phyloP scores from a whole-genome alignment of 2,113 vertebrate species.

The Macquaria ambigua region DNA sequence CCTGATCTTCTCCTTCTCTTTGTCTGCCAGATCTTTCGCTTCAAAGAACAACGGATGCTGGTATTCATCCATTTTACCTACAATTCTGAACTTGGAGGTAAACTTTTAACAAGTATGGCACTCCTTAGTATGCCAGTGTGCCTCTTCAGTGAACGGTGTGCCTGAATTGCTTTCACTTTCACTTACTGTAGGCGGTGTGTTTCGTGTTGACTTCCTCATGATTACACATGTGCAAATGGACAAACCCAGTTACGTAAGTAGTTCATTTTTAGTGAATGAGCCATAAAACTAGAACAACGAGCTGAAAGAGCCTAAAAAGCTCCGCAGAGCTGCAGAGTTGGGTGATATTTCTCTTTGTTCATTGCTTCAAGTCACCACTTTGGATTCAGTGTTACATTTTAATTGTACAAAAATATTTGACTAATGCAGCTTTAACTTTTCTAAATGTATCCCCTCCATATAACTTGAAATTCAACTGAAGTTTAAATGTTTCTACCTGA shows the following conservation, averaged over 20 bases:
- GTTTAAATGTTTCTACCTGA: too few relatives aligned
- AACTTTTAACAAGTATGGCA: background rate
- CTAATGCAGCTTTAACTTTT: too few relatives aligned
- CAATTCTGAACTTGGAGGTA: background rate
- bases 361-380: too few relatives aligned
- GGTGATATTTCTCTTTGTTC: too few relatives aligned
- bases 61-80: conserved; percentile 57
- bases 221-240: background rate
- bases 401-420: too few relatives aligned
- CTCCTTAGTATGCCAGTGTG: rapidly evolving
- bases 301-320: too few relatives aligned
- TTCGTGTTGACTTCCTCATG: rapidly evolving
- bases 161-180: background rate
- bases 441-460: too few relatives aligned
- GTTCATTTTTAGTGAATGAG: background rate
- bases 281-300: too few relatives aligned
- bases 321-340: too few relatives aligned
- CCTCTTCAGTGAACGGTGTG: rapidly evolving
- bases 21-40: conserved; percentile 43
- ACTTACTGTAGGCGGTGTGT: background rate
- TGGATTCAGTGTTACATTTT: too few relatives aligned
- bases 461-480: too few relatives aligned
- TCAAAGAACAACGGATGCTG: conserved; percentile 68
- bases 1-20: conserved; percentile 49
- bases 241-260: background rate